These are phyloP conservation scores for Papilio aristodemus DNA, from an alignment of 1,140 invertebrate genomes.

Conservation along the genomic window DNA sequence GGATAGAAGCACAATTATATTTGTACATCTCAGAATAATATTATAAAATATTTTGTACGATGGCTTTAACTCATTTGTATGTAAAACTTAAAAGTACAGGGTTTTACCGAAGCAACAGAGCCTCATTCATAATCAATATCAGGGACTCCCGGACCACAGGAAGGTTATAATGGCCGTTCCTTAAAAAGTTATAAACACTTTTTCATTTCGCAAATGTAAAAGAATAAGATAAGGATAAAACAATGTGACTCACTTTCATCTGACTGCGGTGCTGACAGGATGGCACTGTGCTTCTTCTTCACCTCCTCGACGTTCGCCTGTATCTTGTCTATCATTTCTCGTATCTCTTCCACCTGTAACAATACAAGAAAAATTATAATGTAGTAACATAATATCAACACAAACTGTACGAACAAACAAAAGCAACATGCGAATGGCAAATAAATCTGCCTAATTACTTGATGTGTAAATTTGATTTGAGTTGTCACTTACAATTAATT, in stretches of 20 bases:
- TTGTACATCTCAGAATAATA: too few relatives aligned
- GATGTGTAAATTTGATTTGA: too few relatives aligned
- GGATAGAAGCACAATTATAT: too few relatives aligned
- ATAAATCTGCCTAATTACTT: slow-evolving; percentile 8
- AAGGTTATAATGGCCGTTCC: too few relatives aligned
- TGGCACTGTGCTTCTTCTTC: slow-evolving; percentile 99
- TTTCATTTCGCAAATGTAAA: neutral
- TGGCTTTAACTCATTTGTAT: too few relatives aligned
- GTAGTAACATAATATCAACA: slow-evolving; percentile 35
- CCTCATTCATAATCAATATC: too few relatives aligned
- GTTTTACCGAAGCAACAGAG: too few relatives aligned
- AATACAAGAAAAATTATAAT: slow-evolving; percentile 37
- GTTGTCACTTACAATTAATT: too few relatives aligned
- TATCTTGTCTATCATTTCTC: slow-evolving; percentile 99
- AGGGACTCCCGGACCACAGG: too few relatives aligned
- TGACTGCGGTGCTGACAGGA: slow-evolving; percentile 98
- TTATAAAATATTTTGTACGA: too few relatives aligned
- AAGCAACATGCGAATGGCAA: neutral
- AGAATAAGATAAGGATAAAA: neutral
- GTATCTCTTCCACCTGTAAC: slow-evolving; percentile 96
- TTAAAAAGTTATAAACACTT: neutral
- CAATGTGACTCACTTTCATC: slow-evolving; percentile 94
- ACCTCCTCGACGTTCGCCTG: slow-evolving; percentile 99
- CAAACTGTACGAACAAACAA: neutral
- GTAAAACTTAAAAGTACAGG: too few relatives aligned